phyloP scores from a whole-genome alignment of 2,113 vertebrate species.

The Cynoglossus semilaevis region DNA sequence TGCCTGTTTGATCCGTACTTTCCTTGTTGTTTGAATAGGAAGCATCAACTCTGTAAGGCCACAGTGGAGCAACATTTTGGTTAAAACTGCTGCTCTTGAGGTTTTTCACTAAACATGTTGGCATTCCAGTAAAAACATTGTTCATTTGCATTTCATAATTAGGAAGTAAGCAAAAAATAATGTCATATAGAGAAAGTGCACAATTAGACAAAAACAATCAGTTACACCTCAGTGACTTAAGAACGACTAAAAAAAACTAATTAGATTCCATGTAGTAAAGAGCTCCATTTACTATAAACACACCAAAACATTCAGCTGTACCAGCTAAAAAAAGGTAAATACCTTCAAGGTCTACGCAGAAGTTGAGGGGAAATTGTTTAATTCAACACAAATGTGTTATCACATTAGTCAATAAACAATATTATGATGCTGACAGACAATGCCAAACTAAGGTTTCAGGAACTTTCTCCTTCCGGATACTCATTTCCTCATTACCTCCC shows the following conservation, averaged over 20 bases:
- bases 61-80: neutral
- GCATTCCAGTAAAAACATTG: neutral
- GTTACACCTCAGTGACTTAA: constrained; percentile 30
- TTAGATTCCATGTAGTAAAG: constrained; percentile 49
- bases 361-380: neutral
- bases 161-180: neutral
- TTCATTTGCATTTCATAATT: neutral
- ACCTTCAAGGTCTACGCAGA: constrained; percentile 9
- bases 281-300: constrained; percentile 36
- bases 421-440: neutral
- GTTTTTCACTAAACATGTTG: neutral
- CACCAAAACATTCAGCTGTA: constrained; percentile 28
- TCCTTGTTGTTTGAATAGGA: constrained; percentile 51
- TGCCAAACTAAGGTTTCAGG: no score
- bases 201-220: constrained; percentile 38
- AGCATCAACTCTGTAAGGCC: constrained; percentile 31
- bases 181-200: neutral
- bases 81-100: neutral
- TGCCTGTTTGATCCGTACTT: neutral
- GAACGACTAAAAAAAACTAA: constrained; percentile 42
- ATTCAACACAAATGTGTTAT: neutral
- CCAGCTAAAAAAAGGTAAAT: no score
- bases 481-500: no score
- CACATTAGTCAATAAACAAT: neutral
- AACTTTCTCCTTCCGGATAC: no score